phyloP scores from a whole-genome alignment of 2,797 vertebrate species.

The Betta splendens region DNA sequence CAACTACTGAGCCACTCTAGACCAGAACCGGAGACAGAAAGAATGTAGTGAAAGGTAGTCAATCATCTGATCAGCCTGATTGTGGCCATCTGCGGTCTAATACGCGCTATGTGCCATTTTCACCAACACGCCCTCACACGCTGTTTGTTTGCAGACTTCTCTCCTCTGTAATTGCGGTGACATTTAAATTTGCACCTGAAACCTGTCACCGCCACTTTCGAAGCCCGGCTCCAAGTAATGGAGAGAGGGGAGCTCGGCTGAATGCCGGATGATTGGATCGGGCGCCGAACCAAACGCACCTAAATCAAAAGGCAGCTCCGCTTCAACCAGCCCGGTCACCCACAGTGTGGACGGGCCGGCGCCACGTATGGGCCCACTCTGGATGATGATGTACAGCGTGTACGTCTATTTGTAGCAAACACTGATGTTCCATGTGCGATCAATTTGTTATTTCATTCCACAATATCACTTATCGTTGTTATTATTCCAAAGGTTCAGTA shows the following conservation, averaged over 20 bases:
- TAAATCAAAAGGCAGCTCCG: conserved; percentile 32
- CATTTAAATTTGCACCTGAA: conserved; percentile 78
- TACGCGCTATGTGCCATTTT: conserved; percentile 33
- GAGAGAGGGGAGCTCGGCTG: conserved; percentile 37
- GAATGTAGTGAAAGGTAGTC: too few species aligned
- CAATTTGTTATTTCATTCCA: conserved; percentile 22
- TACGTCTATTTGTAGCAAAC: background rate
- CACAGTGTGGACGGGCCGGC: too few species aligned
- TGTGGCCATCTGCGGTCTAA: conserved; percentile 14
- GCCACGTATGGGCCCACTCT: too few species aligned
- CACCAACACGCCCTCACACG: conserved; percentile 24
- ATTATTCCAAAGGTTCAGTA: conserved; percentile 43
- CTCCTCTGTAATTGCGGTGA: conserved; percentile 68
- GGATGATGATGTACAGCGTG: too few species aligned
- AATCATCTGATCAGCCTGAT: background rate
- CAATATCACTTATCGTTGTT: conserved; percentile 31
- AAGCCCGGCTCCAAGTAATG: conserved; percentile 49
- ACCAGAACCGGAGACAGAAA: too few species aligned
- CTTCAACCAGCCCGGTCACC: conserved; percentile 45
- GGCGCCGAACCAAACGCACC: conserved; percentile 52
- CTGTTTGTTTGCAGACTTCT: conserved; percentile 68
- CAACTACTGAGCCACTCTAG: too few species aligned
- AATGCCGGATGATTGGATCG: conserved; percentile 51
- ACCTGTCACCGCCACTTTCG: conserved; percentile 70
- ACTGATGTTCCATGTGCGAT: background rate